These are phyloP conservation scores for Distichodus sexfasciatus DNA, from an alignment of 2,797 vertebrate genomes.

Conservation along the genomic window DNA sequence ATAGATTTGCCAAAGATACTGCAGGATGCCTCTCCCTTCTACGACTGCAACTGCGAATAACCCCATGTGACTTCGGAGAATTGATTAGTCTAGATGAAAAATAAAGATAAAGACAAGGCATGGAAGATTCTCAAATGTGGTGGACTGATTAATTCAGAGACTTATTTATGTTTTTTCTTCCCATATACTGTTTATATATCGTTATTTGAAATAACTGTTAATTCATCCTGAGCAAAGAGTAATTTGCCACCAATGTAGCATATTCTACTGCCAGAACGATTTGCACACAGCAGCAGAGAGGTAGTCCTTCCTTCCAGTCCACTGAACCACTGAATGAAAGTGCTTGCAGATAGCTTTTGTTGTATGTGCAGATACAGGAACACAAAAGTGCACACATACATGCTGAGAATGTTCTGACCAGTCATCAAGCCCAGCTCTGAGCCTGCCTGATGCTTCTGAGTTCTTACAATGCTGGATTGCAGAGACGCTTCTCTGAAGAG, in stretches of 20 bases:
- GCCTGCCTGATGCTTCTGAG: conserved; percentile 13
- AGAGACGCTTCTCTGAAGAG: not conserved
- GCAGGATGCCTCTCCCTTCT: conserved; percentile 12
- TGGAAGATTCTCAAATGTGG: not conserved
- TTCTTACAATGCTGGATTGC: not conserved
- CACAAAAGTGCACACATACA: not conserved
- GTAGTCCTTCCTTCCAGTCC: not conserved
- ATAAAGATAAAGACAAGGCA: conserved; percentile 21
- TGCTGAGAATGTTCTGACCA: not conserved
- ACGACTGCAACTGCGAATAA: conserved; percentile 26
- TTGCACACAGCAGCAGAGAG: not conserved
- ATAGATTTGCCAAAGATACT: conserved; percentile 45
- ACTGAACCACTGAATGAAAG: conserved; percentile 1
- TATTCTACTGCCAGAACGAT: not conserved
- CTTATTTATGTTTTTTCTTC: not conserved
- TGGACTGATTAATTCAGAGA: not conserved
- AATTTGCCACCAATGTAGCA: not conserved
- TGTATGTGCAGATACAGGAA: not conserved
- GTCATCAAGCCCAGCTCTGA: not conserved
- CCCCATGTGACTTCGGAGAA: conserved; percentile 30
- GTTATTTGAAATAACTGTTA: not conserved
- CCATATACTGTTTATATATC: not conserved
- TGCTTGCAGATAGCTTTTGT: not conserved
- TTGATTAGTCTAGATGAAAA: conserved; percentile 41
- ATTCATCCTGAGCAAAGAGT: not conserved